Evolutionary conservation across 92 coral and sea anemone genomes (phyloP), one percentile per base, ranked within the genome.

Genomic region (Epizoanthus illoricatus): DNA sequence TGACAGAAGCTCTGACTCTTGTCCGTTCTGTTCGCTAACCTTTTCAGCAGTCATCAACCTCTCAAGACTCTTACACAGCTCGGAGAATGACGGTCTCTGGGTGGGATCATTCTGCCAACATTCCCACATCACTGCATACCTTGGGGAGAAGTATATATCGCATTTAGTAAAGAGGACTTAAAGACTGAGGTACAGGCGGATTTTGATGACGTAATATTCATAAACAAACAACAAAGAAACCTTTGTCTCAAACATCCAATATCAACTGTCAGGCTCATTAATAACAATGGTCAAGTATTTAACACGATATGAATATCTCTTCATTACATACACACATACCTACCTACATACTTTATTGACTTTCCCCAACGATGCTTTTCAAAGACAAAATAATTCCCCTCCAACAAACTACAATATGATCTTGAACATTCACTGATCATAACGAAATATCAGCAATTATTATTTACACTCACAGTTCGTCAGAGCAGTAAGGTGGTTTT

Each of bases 61-160:
- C 62, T 93, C 90, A 15, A 97, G 84, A 3, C 92, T 91, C 81
- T 92, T 89, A 62, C 94, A 88, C 5, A 97, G 86, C 84, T 94
- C 94, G 6, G 90, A 82, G 85, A 93, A 93, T 0, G 98, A 91
- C 24, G 99, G 98, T 80, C 99, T 86, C 41, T 89, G 86, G 17
- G 85, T 80, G 8, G 99, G 99, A 33, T 93, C 92, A 54, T 88
- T 89, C 39, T 97, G 94, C 99, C 99, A 97, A 49, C 99, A 97
- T 73, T 97, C 90, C 99, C 98, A 97, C 92, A 97, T 97, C 7
- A 97, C 88, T 40, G 97, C 79, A 61, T 93, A 97, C 69, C 99
- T 97, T 58, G 20, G 80, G 16, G 18, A 23, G 20, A 24, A 61
- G 41, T 28, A 39, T 24, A 55, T 7, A 61, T 59, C 54, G 16